Evolutionary conservation across 1,140 invertebrate genomes (phyloP).

Genomic region (Amphibalanus amphitrite): DNA sequence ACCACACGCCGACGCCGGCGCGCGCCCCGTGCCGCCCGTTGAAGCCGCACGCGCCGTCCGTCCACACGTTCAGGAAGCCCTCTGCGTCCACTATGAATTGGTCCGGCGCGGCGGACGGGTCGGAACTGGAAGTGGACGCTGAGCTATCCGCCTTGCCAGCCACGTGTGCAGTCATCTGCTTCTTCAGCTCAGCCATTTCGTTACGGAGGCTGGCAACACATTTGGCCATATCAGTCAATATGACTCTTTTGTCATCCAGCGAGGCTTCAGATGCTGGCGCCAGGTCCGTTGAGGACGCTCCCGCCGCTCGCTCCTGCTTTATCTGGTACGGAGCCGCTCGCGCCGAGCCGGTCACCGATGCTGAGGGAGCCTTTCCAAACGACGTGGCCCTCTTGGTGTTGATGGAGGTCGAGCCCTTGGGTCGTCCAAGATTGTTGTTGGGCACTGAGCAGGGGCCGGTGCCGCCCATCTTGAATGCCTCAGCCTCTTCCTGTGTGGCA

Average conservation of each 20-base stretch:
- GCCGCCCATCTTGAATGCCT: conserved; percentile 32
- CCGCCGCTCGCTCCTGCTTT: background rate
- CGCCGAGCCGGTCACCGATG: background rate
- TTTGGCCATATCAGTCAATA: background rate
- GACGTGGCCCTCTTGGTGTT: conserved; percentile 14
- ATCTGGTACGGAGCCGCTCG: background rate
- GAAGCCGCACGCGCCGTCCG: conserved; percentile 68
- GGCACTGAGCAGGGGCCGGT: background rate
- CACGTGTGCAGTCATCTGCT: conserved; percentile 16
- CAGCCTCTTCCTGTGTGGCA: conserved; percentile 36
- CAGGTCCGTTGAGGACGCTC: background rate
- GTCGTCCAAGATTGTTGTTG: conserved; percentile 7
- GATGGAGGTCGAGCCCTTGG: conserved; percentile 9
- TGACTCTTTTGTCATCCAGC: too few relatives aligned
- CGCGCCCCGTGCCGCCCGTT: conserved; percentile 56
- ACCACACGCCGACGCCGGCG: too few relatives aligned
- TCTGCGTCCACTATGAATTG: conserved; percentile 34
- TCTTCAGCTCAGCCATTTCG: conserved; percentile 9
- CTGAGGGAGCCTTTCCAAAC: background rate
- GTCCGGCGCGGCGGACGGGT: conserved; percentile 15
- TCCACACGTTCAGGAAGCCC: conserved; percentile 59
- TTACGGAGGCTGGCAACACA: background rate
- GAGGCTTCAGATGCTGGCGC: too few relatives aligned
- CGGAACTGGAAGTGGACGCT: conserved; percentile 10
- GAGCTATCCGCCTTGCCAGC: conserved; percentile 15